Conservation (phyloP, 2,888 invertebrate species). For the Drosophila diplacantha region DNA sequence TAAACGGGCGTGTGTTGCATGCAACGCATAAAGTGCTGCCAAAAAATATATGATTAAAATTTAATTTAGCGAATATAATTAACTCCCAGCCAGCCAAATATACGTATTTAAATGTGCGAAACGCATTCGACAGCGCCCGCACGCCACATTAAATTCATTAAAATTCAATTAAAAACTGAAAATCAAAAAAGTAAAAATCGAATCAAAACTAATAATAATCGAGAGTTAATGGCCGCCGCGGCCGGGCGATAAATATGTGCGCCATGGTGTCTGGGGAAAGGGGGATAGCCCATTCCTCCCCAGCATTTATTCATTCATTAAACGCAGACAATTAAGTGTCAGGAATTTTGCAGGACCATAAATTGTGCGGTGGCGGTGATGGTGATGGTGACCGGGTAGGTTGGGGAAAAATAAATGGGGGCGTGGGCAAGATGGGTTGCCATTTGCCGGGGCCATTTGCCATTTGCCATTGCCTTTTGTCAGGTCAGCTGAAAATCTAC, state of each 20-base stretch:
- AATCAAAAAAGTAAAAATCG: constrained; percentile 47
- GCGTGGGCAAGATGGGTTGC: constrained; percentile 25
- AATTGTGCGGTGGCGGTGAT: constrained; percentile 46
- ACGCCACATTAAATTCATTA: constrained; percentile 66
- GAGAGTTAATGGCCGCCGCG: constrained; percentile 48
- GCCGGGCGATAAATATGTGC: constrained; percentile 36
- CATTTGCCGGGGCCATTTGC: constrained; percentile 51
- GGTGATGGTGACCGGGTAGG: neutral
- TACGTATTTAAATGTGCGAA: constrained; percentile 17
- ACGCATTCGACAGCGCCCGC: constrained; percentile 11
- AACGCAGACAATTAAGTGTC: constrained; percentile 72
- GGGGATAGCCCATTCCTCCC: neutral
- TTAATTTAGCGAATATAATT: constrained; percentile 70
- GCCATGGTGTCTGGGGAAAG: constrained; percentile 2
- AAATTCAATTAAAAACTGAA: constrained; percentile 67
- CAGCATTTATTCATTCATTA: constrained; percentile 72
- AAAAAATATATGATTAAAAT: constrained; percentile 63
- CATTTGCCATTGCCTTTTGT: constrained; percentile 54
- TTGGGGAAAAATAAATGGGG: neutral
- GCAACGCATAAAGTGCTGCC: constrained; percentile 50
- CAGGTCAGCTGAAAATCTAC: constrained; percentile 71
- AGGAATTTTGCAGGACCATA: constrained; percentile 72
- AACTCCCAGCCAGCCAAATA: constrained; percentile 44
- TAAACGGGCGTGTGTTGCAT: constrained; percentile 53
- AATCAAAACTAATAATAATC: constrained; percentile 70